A percentile compares a stretch with the other conserved stretches of the same genome.
Conservation (phyloP, 2,888 invertebrate species). For the Caenorhabditis parvicauda region DNA sequence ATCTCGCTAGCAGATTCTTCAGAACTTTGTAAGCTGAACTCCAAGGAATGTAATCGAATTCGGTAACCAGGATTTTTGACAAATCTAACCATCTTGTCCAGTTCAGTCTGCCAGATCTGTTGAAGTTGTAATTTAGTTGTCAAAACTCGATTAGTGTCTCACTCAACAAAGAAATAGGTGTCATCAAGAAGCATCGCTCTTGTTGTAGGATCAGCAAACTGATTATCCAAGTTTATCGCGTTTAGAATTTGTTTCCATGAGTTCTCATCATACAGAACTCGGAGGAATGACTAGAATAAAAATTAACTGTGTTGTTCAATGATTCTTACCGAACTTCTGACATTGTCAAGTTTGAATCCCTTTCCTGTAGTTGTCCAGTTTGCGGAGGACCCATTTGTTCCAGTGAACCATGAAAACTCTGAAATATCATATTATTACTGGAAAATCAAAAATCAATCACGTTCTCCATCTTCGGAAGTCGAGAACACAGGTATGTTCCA, state of each 20-base stretch:
- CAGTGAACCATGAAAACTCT: conserved; percentile 15
- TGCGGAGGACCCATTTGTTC: conserved; percentile 9
- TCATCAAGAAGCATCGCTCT: conserved; percentile 25
- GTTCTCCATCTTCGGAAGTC: conserved; percentile 4
- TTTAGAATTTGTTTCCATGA: conserved; percentile 19
- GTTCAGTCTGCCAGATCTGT: conserved; percentile 1
- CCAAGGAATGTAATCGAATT: conserved; percentile 20
- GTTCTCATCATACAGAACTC: conserved; percentile 23
- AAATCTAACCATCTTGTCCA: conserved; percentile 14
- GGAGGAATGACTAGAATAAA: conserved; percentile 14
- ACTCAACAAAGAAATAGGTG: conserved; percentile 16
- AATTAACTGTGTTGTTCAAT: not conserved
- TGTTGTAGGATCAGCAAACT: too few relatives aligned
- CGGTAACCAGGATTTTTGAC: conserved; percentile 13
- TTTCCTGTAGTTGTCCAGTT: too few relatives aligned
- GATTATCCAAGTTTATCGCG: too few relatives aligned
- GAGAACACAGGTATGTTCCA: conserved; percentile 27
- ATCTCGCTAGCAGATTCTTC: conserved; percentile 7
- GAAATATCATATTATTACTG: not conserved
- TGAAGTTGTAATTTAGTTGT: not conserved
- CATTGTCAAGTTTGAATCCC: conserved; percentile 14
- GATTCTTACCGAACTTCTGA: conserved; percentile 16
- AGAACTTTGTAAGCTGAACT: conserved; percentile 10
- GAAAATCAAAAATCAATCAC: not conserved
- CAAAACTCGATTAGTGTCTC: not conserved